Conservation (phyloP, 2,113 vertebrate species). For the Todiramphus chloris region DNA sequence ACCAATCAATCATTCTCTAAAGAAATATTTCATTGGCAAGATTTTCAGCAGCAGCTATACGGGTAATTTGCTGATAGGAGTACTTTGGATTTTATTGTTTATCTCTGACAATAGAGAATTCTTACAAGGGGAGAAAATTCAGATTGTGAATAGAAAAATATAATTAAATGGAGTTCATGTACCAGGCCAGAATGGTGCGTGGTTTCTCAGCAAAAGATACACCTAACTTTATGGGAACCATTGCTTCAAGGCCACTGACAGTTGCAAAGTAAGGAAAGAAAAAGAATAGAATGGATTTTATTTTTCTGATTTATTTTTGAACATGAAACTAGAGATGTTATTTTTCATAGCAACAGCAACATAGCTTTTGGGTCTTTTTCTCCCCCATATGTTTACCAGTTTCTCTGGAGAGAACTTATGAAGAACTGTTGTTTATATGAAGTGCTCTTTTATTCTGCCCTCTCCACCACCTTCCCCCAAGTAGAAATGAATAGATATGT, state of each 20-base stretch:
- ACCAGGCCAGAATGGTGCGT: background rate
- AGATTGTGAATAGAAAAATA: background rate
- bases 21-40: background rate
- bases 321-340: background rate
- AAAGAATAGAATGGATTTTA: background rate
- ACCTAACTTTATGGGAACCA: background rate
- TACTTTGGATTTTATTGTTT: background rate
- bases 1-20: background rate
- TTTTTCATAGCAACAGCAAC: background rate
- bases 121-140: background rate
- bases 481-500: slow-evolving; percentile 35
- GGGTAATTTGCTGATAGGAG: background rate
- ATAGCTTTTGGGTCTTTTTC: background rate
- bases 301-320: slow-evolving; percentile 13
- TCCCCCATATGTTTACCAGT: background rate
- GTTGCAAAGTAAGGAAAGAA: background rate
- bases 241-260: background rate
- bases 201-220: background rate
- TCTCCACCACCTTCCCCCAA: background rate
- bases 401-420: slow-evolving; percentile 26
- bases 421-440: slow-evolving; percentile 20
- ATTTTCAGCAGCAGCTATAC: background rate
- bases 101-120: background rate
- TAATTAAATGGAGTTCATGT: background rate
- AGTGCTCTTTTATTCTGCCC: background rate